Percentiles rank a stretch among this genome's conserved stretches.
Evolutionary conservation across 92 coral and sea anemone genomes (phyloP).

Genomic region (Heteractis magnifica): DNA sequence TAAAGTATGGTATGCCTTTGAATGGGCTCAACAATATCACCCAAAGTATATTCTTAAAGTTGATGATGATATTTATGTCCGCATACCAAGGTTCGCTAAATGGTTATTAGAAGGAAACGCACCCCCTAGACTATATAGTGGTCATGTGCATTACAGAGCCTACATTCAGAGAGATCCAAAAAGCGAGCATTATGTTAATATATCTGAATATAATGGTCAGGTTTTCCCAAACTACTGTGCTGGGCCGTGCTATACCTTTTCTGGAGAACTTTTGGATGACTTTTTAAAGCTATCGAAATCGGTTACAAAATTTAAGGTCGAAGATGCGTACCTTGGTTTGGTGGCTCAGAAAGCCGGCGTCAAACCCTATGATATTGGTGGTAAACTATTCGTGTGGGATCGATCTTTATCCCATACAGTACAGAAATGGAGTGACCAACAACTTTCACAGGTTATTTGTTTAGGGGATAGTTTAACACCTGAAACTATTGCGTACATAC

Average conservation of each 20-base stretch:
- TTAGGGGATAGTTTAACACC: slow-evolving; percentile 31
- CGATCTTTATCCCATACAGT: slow-evolving; percentile 4
- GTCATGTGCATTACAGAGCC: slow-evolving; percentile 36
- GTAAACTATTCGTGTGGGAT: slow-evolving; percentile 22
- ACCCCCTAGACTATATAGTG: slow-evolving; percentile 41
- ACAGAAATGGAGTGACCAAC: slow-evolving; percentile 7
- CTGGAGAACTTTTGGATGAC: slow-evolving; percentile 31
- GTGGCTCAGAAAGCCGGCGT: slow-evolving; percentile 19
- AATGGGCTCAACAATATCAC: slow-evolving; percentile 32
- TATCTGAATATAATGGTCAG: slow-evolving; percentile 16
- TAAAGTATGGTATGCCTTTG: slow-evolving; percentile 38
- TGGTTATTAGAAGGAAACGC: slow-evolving; percentile 26
- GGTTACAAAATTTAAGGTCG: slow-evolving; percentile 24
- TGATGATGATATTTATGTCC: slow-evolving; percentile 52
- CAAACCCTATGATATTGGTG: slow-evolving; percentile 30
- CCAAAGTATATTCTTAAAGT: slow-evolving; percentile 44
- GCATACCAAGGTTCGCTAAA: slow-evolving; percentile 33
- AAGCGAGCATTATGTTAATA: slow-evolving; percentile 39
- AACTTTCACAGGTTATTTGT: slow-evolving; percentile 18
- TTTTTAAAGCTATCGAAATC: slow-evolving; percentile 12
- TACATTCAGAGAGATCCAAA: slow-evolving; percentile 17
- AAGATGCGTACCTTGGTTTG: slow-evolving; percentile 36
- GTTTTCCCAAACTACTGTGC: slow-evolving; percentile 40
- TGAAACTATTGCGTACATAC: slow-evolving; percentile 8
- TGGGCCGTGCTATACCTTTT: slow-evolving; percentile 44